Base-by-base conservation (phyloP, 2,888 invertebrate genomes). In the Ceraclea dissimilis region DNA sequence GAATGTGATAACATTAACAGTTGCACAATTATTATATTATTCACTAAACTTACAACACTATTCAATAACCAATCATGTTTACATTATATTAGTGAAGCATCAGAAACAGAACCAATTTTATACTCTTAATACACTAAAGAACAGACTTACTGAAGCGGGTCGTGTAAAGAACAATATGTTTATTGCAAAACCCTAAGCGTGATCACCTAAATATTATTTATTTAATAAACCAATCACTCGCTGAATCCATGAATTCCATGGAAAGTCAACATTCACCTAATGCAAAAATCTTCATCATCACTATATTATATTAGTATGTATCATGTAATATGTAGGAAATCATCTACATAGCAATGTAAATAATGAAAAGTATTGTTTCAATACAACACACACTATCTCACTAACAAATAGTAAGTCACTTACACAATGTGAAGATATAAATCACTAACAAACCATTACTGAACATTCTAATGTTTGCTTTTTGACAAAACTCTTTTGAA, bases 1-100 rank as follows among this genome's bases (percentile, higher is more conserved):
- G 73, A 72, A 39, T 31, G 19, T 31, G 39, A 20, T 49, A 20
- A 49, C 49, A 54, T 49, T 13, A 39, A 33, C 16, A 39, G 31
- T 22, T 52, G 22, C 46, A 52, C 46, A 46, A 13, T 46, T 19
- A 19, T 16, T 48, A 18, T 6, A 47, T 22, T 39, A 48, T 44
- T 34, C 54, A 54, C 54, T 52, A 10, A 16, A 19, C 43, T 47
- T 47, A 47, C 47, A 8, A 47, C 47, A 47, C 6, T 47, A 20
- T 5, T 47, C 2, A 17, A 18, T 18, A 20, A 20, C 47, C 19
- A 47, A 18, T 5, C 5, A 20, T 18, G 2, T 11, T 18, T 18
- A 47, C n/a, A n/a, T n/a, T n/a, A n/a, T n/a, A 20, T 47, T 47
- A 4, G 17, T 20, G 19, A 8, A 13, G 4, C 43, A 16, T 43